These are phyloP conservation scores for Rhinogobio ventralis DNA, from an alignment of 2,797 vertebrate genomes.

Conservation along the genomic window DNA sequence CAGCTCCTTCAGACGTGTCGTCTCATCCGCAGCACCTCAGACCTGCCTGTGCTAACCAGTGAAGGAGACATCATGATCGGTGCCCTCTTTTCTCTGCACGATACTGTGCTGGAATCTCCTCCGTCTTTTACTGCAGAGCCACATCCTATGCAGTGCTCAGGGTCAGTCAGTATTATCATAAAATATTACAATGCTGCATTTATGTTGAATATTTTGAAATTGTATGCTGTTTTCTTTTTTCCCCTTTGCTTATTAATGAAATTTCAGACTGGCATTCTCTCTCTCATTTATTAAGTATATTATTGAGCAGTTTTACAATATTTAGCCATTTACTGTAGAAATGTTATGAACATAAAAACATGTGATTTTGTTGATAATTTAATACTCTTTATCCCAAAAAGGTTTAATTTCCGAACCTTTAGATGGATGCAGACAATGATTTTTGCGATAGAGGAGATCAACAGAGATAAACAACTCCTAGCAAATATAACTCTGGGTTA, in stretches of 20 bases:
- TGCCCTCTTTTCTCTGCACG: conserved; percentile 83
- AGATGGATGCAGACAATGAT: conserved; percentile 87
- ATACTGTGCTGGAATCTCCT: conserved; percentile 71
- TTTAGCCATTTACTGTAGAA: not conserved
- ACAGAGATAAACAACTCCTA: conserved; percentile 73
- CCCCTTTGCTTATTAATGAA: not conserved
- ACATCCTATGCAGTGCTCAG: conserved; percentile 70
- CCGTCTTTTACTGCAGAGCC: conserved; percentile 72
- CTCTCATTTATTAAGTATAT: not conserved
- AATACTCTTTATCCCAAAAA: conserved; percentile 49
- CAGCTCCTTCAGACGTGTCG: conserved; percentile 66
- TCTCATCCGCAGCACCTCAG: conserved; percentile 61
- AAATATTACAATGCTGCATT: not conserved
- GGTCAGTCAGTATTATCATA: conserved; percentile 64
- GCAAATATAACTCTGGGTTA: conserved; percentile 80
- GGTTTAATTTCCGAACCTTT: conserved; percentile 82
- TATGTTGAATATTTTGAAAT: not conserved
- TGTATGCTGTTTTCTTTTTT: not conserved
- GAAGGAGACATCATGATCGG: conserved; percentile 78
- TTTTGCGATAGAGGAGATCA: conserved; percentile 83
- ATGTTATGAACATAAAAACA: not conserved
- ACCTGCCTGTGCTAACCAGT: conserved; percentile 72
- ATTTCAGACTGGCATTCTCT: not conserved
- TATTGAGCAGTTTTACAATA: not conserved
- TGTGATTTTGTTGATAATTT: not conserved